Base-by-base conservation (phyloP, 2,888 invertebrate genomes). In the Drosophila sordidula region DNA sequence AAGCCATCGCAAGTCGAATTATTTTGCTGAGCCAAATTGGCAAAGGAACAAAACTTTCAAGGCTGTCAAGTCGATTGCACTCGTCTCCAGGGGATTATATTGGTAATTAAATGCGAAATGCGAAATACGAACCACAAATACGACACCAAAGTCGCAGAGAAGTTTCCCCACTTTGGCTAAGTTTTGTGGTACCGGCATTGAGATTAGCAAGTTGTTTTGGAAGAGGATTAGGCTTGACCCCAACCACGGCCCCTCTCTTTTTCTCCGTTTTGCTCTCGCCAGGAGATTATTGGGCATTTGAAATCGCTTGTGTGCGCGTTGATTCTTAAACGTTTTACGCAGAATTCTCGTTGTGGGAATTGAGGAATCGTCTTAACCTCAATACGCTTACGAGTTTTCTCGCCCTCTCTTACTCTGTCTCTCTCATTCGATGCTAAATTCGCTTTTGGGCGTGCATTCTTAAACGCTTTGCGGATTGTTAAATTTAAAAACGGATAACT, bases 81-180 rank as follows among this genome's bases (percentile, higher is more conserved):
- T 59, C 29, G 42, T 41, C 41, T 36, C 42, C 22, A 34, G 44
- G 36, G 38, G 55, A 70, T 70, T 58, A 66, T 70, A 65, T 75
- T 58, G 49, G 38, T 65, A 73, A 77, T 77, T 73, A 73, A 59
- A 46, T 72, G 26, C 39, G 56, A 56, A 45, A 36, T 39, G 18
- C 32, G 47, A 44, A 46, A 22, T n/a, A n/a, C 54, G 41, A 44
- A 18, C 32, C 54, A 29, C 57, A 38, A 38, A 52, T 16, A 29
- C 42, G 22, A 38, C 16, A 42, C 16, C 52, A 36, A 45, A 62
- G 26, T 44, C 38, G 14, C 34, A 50, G 26, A 22, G 32, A 68
- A 55, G 12, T 69, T 56, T 26, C 3, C 9, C 16, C 12, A 38
- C n/a, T 32, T 50, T 26, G 22, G 36, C 14, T 36, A n/a, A 14